Conservation (phyloP, 2,113 vertebrate genomes). For the Corythornis vintsioides region DNA sequence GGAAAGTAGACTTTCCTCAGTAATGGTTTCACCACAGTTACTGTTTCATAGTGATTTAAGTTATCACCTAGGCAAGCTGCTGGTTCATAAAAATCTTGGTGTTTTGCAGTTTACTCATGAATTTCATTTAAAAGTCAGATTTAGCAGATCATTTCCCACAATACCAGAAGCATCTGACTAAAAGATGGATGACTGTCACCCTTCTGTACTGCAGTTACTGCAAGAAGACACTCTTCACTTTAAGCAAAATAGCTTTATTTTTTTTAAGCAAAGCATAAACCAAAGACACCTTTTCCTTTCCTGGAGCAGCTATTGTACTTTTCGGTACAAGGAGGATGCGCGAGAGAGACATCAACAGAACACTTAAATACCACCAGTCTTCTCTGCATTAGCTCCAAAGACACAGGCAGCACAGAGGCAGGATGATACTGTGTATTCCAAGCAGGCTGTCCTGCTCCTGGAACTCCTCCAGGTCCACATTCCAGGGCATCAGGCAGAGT, state of each 20-base stretch:
- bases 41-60: not conserved
- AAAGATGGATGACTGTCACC: not conserved
- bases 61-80: not conserved
- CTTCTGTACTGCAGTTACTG: not conserved
- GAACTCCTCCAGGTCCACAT: slow-evolving; percentile 51
- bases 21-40: not conserved
- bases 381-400: not conserved
- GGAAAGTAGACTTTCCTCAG: not conserved
- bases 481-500: slow-evolving; percentile 38
- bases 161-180: not conserved
- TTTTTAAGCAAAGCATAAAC: not conserved
- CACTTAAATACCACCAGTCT: not conserved
- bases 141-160: not conserved
- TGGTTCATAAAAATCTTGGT: not conserved
- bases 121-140: not conserved
- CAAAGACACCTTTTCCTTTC: not conserved
- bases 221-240: not conserved
- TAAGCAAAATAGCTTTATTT: not conserved
- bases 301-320: not conserved
- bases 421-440: not conserved
- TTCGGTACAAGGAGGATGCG: not conserved
- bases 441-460: not conserved
- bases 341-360: not conserved
- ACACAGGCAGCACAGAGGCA: not conserved
- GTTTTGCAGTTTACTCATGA: not conserved